phyloP scores from a whole-genome alignment of 2,113 vertebrate genomes.

The Catharus minimus region DNA sequence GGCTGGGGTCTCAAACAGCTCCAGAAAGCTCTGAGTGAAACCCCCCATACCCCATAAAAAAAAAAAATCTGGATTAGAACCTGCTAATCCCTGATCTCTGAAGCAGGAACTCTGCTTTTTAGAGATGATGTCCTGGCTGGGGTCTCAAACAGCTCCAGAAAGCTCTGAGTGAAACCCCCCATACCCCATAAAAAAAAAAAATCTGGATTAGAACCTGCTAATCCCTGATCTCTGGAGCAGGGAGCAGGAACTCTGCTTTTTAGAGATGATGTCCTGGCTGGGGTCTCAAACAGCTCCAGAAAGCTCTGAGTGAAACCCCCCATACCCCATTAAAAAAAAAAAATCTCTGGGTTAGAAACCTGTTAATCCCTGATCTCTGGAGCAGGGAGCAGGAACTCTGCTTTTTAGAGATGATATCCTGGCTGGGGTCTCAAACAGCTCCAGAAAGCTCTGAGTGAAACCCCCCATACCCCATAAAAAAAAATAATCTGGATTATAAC shows the following conservation, averaged over 20 bases:
- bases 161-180: not conserved
- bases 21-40: not conserved
- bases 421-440: not conserved
- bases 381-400: not conserved
- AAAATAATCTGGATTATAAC: too few species aligned
- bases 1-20: not conserved
- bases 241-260: too few species aligned
- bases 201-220: too few species aligned
- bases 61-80: too few species aligned
- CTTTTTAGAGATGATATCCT: not conserved
- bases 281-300: not conserved
- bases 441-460: not conserved
- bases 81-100: too few species aligned
- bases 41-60: fast-evolving
- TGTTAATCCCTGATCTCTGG: too few species aligned
- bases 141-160: not conserved
- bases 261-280: too few species aligned
- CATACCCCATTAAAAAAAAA: fast-evolving
- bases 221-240: too few species aligned
- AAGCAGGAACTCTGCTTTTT: not conserved
- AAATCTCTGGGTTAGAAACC: too few species aligned
- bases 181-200: too few species aligned
- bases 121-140: not conserved
- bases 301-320: not conserved
- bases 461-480: fast-evolving